These are phyloP conservation scores for Drosophila mayaguana DNA, from an alignment of 2,888 invertebrate species.

Conservation along the genomic window DNA sequence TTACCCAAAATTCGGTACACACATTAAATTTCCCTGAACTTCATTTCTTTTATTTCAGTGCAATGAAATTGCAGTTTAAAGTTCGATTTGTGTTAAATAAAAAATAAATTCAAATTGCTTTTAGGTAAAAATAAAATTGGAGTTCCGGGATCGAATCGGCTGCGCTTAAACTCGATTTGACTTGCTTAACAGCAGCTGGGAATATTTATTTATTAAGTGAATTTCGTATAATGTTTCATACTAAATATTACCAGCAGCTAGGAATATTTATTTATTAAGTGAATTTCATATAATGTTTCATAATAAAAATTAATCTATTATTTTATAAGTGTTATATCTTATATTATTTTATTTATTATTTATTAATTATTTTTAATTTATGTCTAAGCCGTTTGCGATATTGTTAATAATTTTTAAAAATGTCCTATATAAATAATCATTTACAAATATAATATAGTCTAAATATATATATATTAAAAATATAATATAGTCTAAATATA, in stretches of 20 bases:
- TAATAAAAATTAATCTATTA: no score
- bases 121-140: neutral
- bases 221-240: neutral
- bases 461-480: no score
- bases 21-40: neutral
- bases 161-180: slow-evolving; percentile 6
- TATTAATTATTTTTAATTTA: no score
- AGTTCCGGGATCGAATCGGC: slow-evolving; percentile 8
- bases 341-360: no score
- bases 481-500: neutral
- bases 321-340: no score
- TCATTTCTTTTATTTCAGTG: neutral
- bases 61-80: neutral
- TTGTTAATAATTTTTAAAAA: no score
- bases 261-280: no score
- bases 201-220: neutral
- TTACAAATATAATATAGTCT: no score
- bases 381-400: no score
- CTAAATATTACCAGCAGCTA: no score
- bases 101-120: neutral
- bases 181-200: neutral
- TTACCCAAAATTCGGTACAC: neutral
- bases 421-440: no score
- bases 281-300: no score
- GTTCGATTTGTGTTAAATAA: neutral